phyloP scores from a whole-genome alignment of 2,888 invertebrate species.

The Nomada goodeniana region DNA sequence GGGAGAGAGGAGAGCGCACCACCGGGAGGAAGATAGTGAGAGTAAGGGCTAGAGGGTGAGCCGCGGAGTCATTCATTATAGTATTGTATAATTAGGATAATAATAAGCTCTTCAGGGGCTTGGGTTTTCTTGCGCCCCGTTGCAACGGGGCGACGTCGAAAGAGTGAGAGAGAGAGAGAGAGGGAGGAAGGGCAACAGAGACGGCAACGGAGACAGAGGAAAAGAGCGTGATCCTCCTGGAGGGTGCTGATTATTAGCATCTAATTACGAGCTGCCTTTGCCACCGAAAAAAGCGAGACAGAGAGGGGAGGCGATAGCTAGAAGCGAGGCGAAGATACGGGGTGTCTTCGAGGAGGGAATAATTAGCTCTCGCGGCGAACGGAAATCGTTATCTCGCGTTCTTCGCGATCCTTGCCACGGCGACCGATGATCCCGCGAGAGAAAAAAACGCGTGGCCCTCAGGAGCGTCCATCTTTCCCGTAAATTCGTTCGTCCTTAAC shows the following conservation, averaged over 20 bases:
- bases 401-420: constrained; percentile 38
- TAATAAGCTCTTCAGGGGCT: constrained; percentile 82
- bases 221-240: constrained; percentile 60
- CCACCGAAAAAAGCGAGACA: constrained; percentile 47
- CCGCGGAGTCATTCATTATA: constrained; percentile 80
- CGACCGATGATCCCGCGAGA: background rate
- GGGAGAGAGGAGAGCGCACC: constrained; percentile 40
- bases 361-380: constrained; percentile 51
- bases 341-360: constrained; percentile 58
- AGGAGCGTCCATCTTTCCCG: constrained; percentile 24
- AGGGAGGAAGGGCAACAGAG: constrained; percentile 17
- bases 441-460: background rate
- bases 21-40: constrained; percentile 59
- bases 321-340: constrained; percentile 50
- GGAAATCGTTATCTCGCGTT: constrained; percentile 53
- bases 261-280: constrained; percentile 78
- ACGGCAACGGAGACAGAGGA: constrained; percentile 47
- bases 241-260: constrained; percentile 81
- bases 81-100: constrained; percentile 84
- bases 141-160: constrained; percentile 71
- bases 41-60: constrained; percentile 70
- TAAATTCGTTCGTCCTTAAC: constrained; percentile 4
- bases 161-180: constrained; percentile 56
- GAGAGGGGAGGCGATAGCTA: constrained; percentile 10
- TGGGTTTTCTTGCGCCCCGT: constrained; percentile 79